Percentiles rank a stretch among this genome's conserved stretches.
Evolutionary conservation across 2,113 vertebrate genomes (phyloP).

Genomic region (Malurus elegans): DNA sequence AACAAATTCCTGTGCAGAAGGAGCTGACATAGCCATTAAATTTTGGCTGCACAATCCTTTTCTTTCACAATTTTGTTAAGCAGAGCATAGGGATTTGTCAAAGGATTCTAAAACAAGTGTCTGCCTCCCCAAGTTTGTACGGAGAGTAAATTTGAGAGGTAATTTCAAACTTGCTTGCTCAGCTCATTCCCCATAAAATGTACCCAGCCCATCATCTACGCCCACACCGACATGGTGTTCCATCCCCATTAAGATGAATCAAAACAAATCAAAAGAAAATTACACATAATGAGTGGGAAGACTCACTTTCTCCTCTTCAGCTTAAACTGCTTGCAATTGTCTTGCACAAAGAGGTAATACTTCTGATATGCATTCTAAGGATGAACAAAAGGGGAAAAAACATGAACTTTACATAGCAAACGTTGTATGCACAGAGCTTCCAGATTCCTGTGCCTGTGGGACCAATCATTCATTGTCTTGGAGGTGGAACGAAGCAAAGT

Average conservation of each 20-base stretch:
- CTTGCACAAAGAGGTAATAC: not conserved
- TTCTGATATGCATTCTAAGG: not conserved
- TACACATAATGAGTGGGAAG: conserved; percentile 51
- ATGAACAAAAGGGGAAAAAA: not conserved
- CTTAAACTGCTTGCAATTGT: not conserved
- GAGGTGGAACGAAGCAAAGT: not conserved
- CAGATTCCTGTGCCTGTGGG: not conserved
- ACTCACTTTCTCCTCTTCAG: conserved; percentile 48
- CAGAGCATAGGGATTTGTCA: not conserved
- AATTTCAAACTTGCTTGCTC: conserved; percentile 37
- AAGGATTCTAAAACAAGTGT: conserved; percentile 9
- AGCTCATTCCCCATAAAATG: conserved; percentile 27
- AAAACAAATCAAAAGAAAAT: conserved; percentile 64
- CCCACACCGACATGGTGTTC: conserved; percentile 44
- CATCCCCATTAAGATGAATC: not conserved
- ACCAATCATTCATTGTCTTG: not conserved
- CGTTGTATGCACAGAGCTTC: not conserved
- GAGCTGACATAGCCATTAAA: not conserved
- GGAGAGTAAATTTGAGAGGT: conserved; percentile 1
- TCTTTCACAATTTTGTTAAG: not conserved
- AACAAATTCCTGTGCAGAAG: not conserved
- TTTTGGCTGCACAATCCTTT: not conserved
- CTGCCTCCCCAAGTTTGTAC: not conserved
- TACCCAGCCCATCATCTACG: not conserved
- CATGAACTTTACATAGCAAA: not conserved